phyloP scores from a whole-genome alignment of 2,797 vertebrate genomes.

The Poeciliopsis paucimaculata region DNA sequence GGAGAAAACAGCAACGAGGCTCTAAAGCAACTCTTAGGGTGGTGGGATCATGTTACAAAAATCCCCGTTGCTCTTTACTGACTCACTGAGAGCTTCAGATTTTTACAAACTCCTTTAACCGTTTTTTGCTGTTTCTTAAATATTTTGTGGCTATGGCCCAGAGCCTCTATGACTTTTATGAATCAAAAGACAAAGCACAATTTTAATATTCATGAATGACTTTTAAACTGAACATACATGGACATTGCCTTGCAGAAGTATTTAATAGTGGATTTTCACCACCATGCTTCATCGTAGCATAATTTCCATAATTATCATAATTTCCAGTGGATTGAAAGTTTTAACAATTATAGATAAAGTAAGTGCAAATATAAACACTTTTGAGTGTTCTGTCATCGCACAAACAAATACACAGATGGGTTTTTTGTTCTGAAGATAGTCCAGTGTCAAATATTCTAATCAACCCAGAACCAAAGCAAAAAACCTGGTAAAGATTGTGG shows the following conservation, averaged over 20 bases:
- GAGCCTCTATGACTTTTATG: neutral
- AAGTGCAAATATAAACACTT: neutral
- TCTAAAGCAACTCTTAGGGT: conserved; percentile 28
- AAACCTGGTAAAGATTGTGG: neutral
- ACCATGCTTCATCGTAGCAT: neutral
- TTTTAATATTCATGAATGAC: neutral
- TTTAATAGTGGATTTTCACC: neutral
- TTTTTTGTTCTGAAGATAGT: neutral
- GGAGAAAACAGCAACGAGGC: conserved; percentile 8
- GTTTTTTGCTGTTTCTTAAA: neutral
- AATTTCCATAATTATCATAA: no score
- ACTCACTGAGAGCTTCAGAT: conserved; percentile 6
- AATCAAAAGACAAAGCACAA: neutral
- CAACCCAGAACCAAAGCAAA: neutral
- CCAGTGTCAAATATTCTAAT: neutral
- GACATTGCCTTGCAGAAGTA: neutral
- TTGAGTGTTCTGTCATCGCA: neutral
- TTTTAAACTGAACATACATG: neutral
- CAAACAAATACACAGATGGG: neutral
- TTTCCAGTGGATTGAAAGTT: neutral
- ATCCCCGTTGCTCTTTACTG: conserved; percentile 5
- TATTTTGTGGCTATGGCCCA: neutral
- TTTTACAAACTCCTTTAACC: conserved; percentile 15
- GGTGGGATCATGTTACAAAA: conserved; percentile 24
- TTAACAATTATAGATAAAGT: neutral